These are phyloP conservation scores for Epiblema foenella DNA, from an alignment of 2,888 invertebrate species.

Conservation along the genomic window DNA sequence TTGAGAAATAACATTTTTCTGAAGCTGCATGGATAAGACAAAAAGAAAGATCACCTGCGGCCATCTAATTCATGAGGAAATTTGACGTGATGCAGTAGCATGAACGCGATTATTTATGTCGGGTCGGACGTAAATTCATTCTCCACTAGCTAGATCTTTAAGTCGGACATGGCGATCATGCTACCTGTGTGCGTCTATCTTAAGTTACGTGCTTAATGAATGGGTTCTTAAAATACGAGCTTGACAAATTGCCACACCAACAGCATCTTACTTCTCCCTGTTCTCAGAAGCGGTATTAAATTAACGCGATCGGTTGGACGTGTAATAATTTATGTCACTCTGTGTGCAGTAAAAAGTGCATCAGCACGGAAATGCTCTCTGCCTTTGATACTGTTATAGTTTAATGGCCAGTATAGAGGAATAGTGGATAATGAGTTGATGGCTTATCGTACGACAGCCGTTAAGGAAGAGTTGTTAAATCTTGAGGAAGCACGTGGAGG, in stretches of 20 bases:
- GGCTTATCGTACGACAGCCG: neutral
- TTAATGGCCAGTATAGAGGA: constrained; percentile 16
- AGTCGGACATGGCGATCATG: no score
- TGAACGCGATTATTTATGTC: neutral
- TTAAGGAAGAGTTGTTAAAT: neutral
- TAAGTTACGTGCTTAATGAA: neutral
- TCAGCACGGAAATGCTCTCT: constrained; percentile 37
- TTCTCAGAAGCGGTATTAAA: constrained; percentile 31
- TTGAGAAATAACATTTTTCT: constrained; percentile 23
- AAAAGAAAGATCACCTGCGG: neutral
- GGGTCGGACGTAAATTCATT: neutral
- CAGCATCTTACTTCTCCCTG: constrained; percentile 15
- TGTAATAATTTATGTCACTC: constrained; percentile 36
- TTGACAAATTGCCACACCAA: constrained; percentile 16
- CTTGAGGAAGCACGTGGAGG: neutral
- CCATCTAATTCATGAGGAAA: neutral
- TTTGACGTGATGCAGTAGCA: neutral
- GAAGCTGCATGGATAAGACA: neutral
- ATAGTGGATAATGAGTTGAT: constrained; percentile 12
- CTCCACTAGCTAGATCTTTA: no score
- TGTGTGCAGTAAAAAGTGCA: constrained; percentile 43
- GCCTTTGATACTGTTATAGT: constrained; percentile 35
- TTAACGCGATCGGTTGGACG: constrained; percentile 25
- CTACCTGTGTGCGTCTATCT: no score
- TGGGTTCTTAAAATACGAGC: neutral